Evolutionary conservation across 2,888 invertebrate genomes (phyloP), one percentile per base, ranked within the genome.

Genomic region (Stenodema calcarata): DNA sequence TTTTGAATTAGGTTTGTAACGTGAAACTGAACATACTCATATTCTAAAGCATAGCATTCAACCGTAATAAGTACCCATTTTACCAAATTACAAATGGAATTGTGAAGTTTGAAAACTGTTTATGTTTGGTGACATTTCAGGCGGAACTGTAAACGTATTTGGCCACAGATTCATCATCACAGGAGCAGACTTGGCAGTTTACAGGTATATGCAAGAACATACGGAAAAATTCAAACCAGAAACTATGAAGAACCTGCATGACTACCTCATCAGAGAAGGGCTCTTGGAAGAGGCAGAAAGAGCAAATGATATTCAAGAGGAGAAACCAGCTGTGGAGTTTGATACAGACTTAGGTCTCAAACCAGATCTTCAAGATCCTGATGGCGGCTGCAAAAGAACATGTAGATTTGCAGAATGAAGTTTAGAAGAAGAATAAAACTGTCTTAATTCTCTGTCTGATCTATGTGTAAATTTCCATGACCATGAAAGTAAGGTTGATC

Each of bases 131-230:
- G 14, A n/a, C n/a, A 50, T 89, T 89, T 0, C 90, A 93, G 93
- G 93, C 9, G 94, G 94, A 0, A 92, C 93, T 87, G 92, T 97
- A 62, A 94, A 94, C 0, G 93, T 96, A 1, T 95, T 94, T 91
- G 93, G 94, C 88, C 95, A 95, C 91, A 93, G 95, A 69, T 97
- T 97, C 91, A 92, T 93, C 89, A 95, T 97, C 89, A 94, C 93
- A 44, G 95, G 95, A 0, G 95, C 95, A 84, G 96, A 96, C 91
- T 92, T 94, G 42, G 95, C 93, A 90, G 96, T 97, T 41, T 95
- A 95, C 90, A 93, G 94, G n/a, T 95, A 95, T 90, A 94, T 95
- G 93, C 92, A 93, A 89, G 93, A 94, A 42, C 95, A 95, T 91
- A 93, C 93, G 0, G 94, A 94, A 14, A 95, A 95, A 91, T 96